Evolutionary conservation across 1,140 invertebrate genomes (phyloP), one percentile per base, ranked within the genome.

Genomic region (Drosophila ercepeae): DNA sequence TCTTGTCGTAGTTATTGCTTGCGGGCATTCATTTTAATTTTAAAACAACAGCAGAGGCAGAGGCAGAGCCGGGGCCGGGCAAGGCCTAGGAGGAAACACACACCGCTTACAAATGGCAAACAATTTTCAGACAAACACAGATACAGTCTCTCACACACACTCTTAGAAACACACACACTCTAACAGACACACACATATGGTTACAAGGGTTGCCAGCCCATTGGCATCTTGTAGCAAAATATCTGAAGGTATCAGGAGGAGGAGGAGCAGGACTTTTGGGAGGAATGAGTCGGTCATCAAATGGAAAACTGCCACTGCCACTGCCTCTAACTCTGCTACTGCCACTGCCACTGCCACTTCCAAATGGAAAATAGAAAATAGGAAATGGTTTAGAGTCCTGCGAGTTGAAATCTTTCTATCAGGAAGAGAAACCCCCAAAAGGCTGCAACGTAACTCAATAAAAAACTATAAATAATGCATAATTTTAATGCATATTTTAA

Each of bases 1-100:
- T 65, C 82, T 82, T 88, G 82, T 82, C 83, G 83, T 88, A 82
- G 78, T 88, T 89, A 86, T 88, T 82, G 82, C 82, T 82, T 88
- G 82, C 83, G 82, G 82, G 83, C 82, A 88, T 88, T 88, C 83
- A 88, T 88, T 88, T 88, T 88, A 88, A 88, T 88, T 88, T 88
- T 88, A 88, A 88, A 88, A 88, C 82, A 88, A 88, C 82, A 88
- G 74, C 70, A 75, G 60, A 74, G 67, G 2, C 21, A 21, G 21
- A 4, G 21, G 2, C 21, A 21, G 21, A 4, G 21, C 21, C 21
- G 69, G 60, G 65, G 63, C 59, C 50, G 65, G 70, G 61, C 75
- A 49, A 59, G 82, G 76, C 76, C 81, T 73, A 84, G 48, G 27
- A 84, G 48, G 27, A 72, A 86, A 86, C 79, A 79, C 70, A 83